phyloP scores from a whole-genome alignment of 2,888 invertebrate genomes.

The Chymomyza procnemis region DNA sequence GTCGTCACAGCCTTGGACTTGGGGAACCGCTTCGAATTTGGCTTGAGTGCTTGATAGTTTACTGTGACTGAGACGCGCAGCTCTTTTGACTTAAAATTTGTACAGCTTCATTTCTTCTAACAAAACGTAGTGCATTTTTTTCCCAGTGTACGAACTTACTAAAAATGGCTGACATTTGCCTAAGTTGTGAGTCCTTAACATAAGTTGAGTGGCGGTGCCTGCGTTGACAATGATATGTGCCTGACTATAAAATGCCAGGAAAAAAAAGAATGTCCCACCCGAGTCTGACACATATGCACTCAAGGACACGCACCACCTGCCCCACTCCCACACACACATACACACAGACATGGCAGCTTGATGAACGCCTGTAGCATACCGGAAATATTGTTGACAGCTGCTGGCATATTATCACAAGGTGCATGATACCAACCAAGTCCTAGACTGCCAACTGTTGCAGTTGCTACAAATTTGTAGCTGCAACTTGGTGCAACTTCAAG shows the following conservation, averaged over 20 bases:
- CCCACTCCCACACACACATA: neutral
- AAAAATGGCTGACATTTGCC: neutral
- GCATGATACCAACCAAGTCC: slow-evolving; percentile 15
- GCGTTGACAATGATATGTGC: slow-evolving; percentile 68
- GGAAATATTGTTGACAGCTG: slow-evolving; percentile 73
- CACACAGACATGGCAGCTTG: slow-evolving; percentile 21
- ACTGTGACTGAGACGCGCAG: no score
- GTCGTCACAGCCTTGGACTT: no score
- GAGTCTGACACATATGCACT: slow-evolving; percentile 1
- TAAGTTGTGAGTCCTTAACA: slow-evolving; percentile 70
- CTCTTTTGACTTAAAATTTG: no score
- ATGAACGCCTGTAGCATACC: slow-evolving; percentile 30
- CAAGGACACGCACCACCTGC: neutral
- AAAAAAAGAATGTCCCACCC: neutral
- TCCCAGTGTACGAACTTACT: neutral
- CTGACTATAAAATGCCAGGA: slow-evolving; percentile 9
- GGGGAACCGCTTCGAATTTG: no score
- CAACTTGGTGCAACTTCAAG: neutral
- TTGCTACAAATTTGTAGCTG: neutral
- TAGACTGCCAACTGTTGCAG: slow-evolving; percentile 5
- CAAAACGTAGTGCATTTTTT: neutral
- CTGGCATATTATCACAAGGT: slow-evolving; percentile 69
- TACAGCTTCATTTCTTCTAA: neutral
- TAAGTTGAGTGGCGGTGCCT: slow-evolving; percentile 56
- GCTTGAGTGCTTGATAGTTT: no score